phyloP scores from a whole-genome alignment of 2,888 invertebrate species.

The Caenorhabditis angaria region DNA sequence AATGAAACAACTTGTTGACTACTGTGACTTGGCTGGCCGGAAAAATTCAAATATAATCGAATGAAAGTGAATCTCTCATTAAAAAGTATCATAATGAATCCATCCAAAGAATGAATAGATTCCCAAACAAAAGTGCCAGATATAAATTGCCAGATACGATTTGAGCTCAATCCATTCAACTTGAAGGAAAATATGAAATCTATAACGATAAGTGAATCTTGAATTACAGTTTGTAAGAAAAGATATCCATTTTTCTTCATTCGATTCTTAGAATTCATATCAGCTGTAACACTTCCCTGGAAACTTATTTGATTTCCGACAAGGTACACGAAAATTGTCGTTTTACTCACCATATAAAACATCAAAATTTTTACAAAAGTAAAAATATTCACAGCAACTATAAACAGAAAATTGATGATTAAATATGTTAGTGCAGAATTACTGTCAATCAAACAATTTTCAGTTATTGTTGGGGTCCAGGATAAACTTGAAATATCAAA shows the following conservation, averaged over 20 bases:
- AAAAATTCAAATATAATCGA: no score
- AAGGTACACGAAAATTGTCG: not conserved
- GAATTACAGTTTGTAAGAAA: constrained; percentile 29
- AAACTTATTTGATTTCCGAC: not conserved
- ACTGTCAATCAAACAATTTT: no score
- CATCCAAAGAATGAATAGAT: constrained; percentile 20
- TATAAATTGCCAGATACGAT: constrained; percentile 22
- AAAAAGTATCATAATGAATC: constrained; percentile 17
- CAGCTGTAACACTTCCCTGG: constrained; percentile 2
- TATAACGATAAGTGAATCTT: constrained; percentile 18
- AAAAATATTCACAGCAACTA: no score
- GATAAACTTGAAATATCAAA: no score
- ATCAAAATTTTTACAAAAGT: not conserved
- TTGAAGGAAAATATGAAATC: constrained; percentile 19
- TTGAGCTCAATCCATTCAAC: constrained; percentile 7
- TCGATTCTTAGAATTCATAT: constrained; percentile 9
- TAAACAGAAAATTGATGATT: no score
- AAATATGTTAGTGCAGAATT: no score
- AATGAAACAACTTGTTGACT: no score
- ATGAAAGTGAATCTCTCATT: constrained; percentile 9
- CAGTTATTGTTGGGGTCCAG: no score
- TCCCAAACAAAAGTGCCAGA: constrained; percentile 27
- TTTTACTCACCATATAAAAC: constrained; percentile 19
- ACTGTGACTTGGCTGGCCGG: no score
- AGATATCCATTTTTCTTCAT: constrained; percentile 14